Evolutionary conservation across 2,888 invertebrate species (phyloP).

Genomic region (Cyclophora albipunctata): DNA sequence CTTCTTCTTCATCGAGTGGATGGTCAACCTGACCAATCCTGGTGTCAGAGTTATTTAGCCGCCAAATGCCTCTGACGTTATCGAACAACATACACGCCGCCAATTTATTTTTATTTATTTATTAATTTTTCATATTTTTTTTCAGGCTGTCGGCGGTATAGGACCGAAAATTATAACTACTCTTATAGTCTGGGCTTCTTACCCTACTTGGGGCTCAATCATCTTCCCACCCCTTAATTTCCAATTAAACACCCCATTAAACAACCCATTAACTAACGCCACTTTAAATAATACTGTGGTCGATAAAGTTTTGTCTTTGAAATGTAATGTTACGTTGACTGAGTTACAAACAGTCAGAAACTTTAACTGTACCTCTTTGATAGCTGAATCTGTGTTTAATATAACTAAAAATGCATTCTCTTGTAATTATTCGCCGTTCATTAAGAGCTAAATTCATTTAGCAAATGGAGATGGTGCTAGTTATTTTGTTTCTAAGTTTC

Average conservation of each 20-base stretch:
- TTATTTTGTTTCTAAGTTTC: not conserved
- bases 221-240: conserved; percentile 65
- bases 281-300: conserved; percentile 18
- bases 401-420: conserved; percentile 30
- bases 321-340: conserved; percentile 27
- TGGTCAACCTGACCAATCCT: no score
- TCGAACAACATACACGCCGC: no score
- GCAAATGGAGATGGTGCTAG: not conserved
- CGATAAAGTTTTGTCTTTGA: conserved; percentile 10
- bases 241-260: conserved; percentile 9
- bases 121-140: conserved; percentile 5
- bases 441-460: conserved; percentile 19
- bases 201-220: conserved; percentile 83
- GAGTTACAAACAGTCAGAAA: conserved; percentile 16
- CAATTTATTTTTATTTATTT: not conserved
- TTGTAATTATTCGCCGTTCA: conserved; percentile 37
- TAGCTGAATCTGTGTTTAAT: not conserved
- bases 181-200: conserved; percentile 80
- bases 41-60: no score
- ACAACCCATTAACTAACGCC: not conserved
- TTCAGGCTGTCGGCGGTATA: conserved; percentile 82
- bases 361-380: conserved; percentile 31
- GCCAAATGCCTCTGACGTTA: no score
- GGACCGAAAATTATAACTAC: conserved; percentile 87
- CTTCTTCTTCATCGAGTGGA: no score